Percentiles rank a stretch among this genome's conserved stretches.
Conservation (phyloP, 1,140 invertebrate genomes). For the Idris sp. region DNA sequence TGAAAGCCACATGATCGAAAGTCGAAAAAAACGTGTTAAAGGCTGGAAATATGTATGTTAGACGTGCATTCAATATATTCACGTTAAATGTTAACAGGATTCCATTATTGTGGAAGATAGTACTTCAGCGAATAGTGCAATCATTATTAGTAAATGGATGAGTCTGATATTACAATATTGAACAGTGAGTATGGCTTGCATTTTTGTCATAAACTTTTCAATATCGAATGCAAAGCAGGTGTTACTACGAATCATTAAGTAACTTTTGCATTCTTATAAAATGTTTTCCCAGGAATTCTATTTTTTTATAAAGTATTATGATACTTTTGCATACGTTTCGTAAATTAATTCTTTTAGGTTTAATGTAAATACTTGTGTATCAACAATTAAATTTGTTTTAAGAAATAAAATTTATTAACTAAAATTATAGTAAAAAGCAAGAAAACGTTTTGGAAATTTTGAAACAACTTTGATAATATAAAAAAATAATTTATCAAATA, state of each 20-base stretch:
- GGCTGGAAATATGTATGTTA: constrained; percentile 36
- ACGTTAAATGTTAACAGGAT: constrained; percentile 28
- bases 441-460: no score
- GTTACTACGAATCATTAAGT: constrained; percentile 26
- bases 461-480: no score
- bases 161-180: constrained; percentile 50
- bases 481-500: no score
- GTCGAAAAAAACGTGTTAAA: not conserved
- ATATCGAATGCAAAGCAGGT: constrained; percentile 32
- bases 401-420: constrained; percentile 25
- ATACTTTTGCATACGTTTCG: constrained; percentile 26
- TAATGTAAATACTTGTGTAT: constrained; percentile 44
- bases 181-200: constrained; percentile 50
- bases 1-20: constrained; percentile 28
- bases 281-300: constrained; percentile 24
- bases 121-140: constrained; percentile 51
- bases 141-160: constrained; percentile 47
- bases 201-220: constrained; percentile 38
- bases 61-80: constrained; percentile 48
- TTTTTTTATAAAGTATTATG: constrained; percentile 40
- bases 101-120: constrained; percentile 49
- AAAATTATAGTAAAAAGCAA: no score
- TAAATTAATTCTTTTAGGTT: constrained; percentile 34
- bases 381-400: constrained; percentile 16
- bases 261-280: constrained; percentile 36